phyloP scores from a whole-genome alignment of 2,797 vertebrate genomes.

The Protonibea diacanthus region DNA sequence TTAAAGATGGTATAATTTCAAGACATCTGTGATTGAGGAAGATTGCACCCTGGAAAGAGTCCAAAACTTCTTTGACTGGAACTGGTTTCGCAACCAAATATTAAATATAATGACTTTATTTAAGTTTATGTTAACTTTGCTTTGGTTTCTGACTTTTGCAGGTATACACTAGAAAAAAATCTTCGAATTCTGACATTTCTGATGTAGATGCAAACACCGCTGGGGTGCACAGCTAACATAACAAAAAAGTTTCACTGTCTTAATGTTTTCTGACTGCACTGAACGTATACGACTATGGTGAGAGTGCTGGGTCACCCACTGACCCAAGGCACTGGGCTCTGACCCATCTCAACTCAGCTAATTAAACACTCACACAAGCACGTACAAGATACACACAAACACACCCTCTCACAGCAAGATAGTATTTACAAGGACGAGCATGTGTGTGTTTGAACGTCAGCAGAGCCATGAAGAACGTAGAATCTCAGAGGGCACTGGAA shows the following conservation, averaged over 20 bases:
- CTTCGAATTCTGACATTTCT: not conserved
- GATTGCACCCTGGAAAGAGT: not conserved
- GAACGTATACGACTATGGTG: constrained; percentile 3
- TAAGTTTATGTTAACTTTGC: not conserved
- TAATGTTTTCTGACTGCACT: not conserved
- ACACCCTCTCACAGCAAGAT: constrained; percentile 53
- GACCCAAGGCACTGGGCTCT: constrained; percentile 33
- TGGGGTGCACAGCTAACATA: not conserved
- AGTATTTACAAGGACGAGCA: constrained; percentile 61
- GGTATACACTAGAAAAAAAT: not conserved
- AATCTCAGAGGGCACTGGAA: constrained; percentile 3
- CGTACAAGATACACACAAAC: constrained; percentile 44
- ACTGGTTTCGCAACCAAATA: not conserved
- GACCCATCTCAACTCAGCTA: constrained; percentile 61
- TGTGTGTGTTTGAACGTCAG: constrained; percentile 54
- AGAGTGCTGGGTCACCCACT: constrained; percentile 1
- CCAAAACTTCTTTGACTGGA: not conserved
- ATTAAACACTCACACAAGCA: constrained; percentile 59
- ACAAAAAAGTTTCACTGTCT: not conserved
- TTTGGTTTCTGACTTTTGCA: constrained; percentile 6
- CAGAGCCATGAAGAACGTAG: constrained; percentile 6
- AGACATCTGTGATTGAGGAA: not conserved
- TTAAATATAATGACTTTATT: not conserved
- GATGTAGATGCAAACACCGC: not conserved
- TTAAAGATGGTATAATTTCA: not conserved